Conservation (phyloP, 2,888 invertebrate species). For the Furcula furcula region DNA sequence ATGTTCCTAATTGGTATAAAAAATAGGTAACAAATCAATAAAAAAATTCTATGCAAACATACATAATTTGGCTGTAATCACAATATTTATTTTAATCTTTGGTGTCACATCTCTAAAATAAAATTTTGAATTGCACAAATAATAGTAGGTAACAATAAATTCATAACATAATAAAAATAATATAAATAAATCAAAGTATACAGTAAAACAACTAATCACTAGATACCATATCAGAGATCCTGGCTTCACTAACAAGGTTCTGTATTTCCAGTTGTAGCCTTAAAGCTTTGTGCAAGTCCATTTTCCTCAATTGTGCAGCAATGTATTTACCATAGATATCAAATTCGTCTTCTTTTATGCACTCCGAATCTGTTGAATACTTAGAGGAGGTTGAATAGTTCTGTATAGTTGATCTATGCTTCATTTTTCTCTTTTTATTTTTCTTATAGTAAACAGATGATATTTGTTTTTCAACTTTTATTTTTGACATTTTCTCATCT, state of each 20-base stretch:
- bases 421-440: slow-evolving; percentile 52
- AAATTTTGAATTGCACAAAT: background rate
- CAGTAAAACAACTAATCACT: slow-evolving; percentile 13
- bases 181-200: too few species aligned
- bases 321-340: slow-evolving; percentile 64
- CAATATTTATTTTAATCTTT: slow-evolving; percentile 1
- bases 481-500: slow-evolving; percentile 27
- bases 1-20: too few species aligned
- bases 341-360: slow-evolving; percentile 55
- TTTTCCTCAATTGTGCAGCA: slow-evolving; percentile 54
- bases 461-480: slow-evolving; percentile 32
- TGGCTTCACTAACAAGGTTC: slow-evolving; percentile 53
- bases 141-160: background rate
- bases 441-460: slow-evolving; percentile 36
- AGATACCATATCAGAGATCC: slow-evolving; percentile 41
- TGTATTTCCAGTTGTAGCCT: slow-evolving; percentile 56
- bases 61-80: too few species aligned
- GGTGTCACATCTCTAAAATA: background rate
- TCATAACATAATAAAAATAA: background rate
- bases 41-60: too few species aligned
- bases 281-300: slow-evolving; percentile 52
- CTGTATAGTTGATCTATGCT: slow-evolving; percentile 32
- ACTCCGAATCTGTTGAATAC: slow-evolving; percentile 27
- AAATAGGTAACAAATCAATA: too few species aligned
- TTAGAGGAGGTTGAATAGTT: slow-evolving; percentile 33